Evolutionary conservation across 2,797 vertebrate species (phyloP).

Genomic region (Cryptoblepharus egeriae): DNA sequence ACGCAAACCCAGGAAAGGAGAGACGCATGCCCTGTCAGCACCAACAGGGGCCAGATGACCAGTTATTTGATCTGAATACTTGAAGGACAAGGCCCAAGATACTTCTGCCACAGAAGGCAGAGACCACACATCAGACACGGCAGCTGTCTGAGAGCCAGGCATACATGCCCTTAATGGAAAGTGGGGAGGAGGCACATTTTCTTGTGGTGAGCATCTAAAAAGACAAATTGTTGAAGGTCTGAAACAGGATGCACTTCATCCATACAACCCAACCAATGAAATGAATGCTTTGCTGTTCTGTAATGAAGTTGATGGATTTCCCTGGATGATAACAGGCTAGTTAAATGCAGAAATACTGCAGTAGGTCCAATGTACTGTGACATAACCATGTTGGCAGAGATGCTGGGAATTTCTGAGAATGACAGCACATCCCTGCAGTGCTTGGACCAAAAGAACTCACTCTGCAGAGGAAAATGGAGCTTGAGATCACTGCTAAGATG

Average conservation of each 20-base stretch:
- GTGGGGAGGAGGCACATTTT: constrained; percentile 16
- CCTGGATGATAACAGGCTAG: not conserved
- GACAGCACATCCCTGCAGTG: not conserved
- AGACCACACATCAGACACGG: not conserved
- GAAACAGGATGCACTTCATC: not conserved
- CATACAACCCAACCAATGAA: not conserved
- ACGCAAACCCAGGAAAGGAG: constrained; percentile 17
- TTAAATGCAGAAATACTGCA: not conserved
- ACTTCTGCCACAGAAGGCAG: not conserved
- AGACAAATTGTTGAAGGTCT: not conserved
- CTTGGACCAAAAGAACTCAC: not conserved
- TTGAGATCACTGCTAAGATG: not conserved
- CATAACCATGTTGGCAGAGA: not conserved
- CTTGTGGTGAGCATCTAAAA: not conserved
- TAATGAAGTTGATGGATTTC: not conserved
- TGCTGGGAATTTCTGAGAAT: not conserved
- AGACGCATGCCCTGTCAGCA: not conserved
- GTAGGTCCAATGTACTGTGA: not conserved
- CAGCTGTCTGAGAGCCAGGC: constrained; percentile 3
- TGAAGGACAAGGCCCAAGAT: not conserved
- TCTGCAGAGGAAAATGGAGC: not conserved
- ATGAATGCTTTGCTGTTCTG: constrained; percentile 7
- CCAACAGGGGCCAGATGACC: not conserved
- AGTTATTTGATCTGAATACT: not conserved
- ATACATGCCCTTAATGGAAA: constrained; percentile 10